A percentile compares a stretch with the other conserved stretches of the same genome.
Conservation (phyloP, 2,113 vertebrate genomes). For the Marmota monax region DNA sequence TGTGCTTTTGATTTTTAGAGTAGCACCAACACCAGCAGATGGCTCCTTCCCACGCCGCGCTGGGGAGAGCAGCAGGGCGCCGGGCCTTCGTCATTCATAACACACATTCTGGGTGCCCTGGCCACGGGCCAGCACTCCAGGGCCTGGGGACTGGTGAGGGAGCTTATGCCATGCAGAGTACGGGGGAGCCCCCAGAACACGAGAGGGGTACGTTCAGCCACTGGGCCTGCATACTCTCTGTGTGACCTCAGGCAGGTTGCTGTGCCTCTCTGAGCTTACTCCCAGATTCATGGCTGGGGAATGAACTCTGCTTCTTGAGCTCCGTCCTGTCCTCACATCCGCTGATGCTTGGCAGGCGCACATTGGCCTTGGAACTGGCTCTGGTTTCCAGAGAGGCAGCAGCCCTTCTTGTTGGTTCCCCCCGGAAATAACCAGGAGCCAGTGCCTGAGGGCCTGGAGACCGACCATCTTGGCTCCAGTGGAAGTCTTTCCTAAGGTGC, state of each 20-base stretch:
- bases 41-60: not conserved
- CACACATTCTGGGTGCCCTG: not conserved
- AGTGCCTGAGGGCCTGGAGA: fast-evolving
- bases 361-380: not conserved
- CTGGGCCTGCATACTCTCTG: fast-evolving
- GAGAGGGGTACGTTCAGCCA: not conserved
- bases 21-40: conserved; percentile 54
- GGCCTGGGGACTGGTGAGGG: not conserved
- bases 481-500: not conserved
- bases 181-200: fast-evolving
- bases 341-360: fast-evolving
- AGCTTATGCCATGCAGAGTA: fast-evolving
- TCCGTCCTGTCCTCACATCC: fast-evolving
- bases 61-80: not conserved
- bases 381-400: not conserved
- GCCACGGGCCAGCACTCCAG: fast-evolving
- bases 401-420: not conserved
- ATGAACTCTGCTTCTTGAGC: fast-evolving
- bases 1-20: not conserved
- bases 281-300: not conserved
- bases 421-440: not conserved
- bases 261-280: not conserved
- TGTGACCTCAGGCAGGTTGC: not conserved
- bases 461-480: not conserved
- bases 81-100: conserved; percentile 66